Conservation (phyloP, 2,113 vertebrate species). For the Labeo catla region DNA sequence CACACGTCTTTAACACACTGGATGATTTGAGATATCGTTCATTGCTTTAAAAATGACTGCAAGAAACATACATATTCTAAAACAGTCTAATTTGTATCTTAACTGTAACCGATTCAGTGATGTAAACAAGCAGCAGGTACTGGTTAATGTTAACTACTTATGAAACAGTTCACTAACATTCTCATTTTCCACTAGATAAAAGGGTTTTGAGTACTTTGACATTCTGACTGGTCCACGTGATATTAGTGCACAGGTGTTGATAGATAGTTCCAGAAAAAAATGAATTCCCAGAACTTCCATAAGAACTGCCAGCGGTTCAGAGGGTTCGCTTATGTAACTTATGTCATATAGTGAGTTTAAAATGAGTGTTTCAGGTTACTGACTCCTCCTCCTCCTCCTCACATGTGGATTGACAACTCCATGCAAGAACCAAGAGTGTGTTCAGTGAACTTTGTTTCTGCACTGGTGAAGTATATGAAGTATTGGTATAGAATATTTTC, state of each 20-base stretch:
- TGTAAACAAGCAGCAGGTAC: not conserved
- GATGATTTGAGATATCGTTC: too few relatives aligned
- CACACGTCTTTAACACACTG: too few relatives aligned
- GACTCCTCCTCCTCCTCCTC: slow-evolving; percentile 17
- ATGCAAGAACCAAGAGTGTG: too few relatives aligned
- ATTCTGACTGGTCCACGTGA: not conserved
- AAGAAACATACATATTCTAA: not conserved
- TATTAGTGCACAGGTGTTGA: not conserved
- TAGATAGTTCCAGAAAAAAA: not conserved
- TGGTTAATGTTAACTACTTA: not conserved
- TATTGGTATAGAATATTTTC: not conserved
- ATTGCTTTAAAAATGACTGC: not conserved
- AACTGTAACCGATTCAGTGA: not conserved
- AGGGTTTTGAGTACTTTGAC: not conserved
- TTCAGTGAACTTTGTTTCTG: too few relatives aligned
- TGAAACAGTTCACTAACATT: not conserved
- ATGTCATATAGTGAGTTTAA: slow-evolving; percentile 10
- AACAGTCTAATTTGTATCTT: not conserved
- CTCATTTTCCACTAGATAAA: not conserved
- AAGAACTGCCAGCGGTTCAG: not conserved
- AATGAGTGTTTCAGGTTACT: slow-evolving; percentile 18
- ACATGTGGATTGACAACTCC: not conserved
- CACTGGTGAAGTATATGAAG: not conserved
- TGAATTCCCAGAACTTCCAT: not conserved
- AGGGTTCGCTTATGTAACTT: slow-evolving; percentile 30